Conservation (phyloP, 2,888 invertebrate species). For the Sinohyriopsis cumingii region DNA sequence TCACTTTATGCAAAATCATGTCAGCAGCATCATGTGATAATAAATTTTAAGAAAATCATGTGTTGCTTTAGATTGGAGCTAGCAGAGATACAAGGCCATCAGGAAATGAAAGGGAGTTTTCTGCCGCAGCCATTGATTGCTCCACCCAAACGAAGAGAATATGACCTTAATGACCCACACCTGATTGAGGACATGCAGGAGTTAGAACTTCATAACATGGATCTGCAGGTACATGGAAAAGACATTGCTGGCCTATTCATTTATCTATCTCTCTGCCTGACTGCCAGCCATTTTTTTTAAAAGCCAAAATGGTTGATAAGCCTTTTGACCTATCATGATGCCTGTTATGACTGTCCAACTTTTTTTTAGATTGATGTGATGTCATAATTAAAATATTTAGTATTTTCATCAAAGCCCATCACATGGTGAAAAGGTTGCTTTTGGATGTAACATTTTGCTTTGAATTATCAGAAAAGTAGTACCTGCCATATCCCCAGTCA, state of each 20-base stretch:
- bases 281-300: background rate
- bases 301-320: background rate
- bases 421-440: too few relatives aligned
- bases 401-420: too few relatives aligned
- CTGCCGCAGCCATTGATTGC: constrained; percentile 53
- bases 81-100: constrained; percentile 52
- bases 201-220: constrained; percentile 60
- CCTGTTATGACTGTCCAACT: too few relatives aligned
- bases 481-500: too few relatives aligned
- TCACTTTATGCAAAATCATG: background rate
- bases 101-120: constrained; percentile 45
- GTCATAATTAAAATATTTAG: too few relatives aligned
- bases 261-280: background rate
- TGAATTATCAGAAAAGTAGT: too few relatives aligned
- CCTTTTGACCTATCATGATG: background rate
- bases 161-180: constrained; percentile 37
- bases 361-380: too few relatives aligned
- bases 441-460: too few relatives aligned
- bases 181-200: constrained; percentile 49
- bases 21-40: background rate
- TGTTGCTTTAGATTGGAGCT: constrained; percentile 51
- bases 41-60: constrained; percentile 1
- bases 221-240: constrained; percentile 53
- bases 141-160: constrained; percentile 22
- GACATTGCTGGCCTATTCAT: background rate